Evolutionary conservation across 2,888 invertebrate species (phyloP).

Genomic region (Apotomis turbidana): DNA sequence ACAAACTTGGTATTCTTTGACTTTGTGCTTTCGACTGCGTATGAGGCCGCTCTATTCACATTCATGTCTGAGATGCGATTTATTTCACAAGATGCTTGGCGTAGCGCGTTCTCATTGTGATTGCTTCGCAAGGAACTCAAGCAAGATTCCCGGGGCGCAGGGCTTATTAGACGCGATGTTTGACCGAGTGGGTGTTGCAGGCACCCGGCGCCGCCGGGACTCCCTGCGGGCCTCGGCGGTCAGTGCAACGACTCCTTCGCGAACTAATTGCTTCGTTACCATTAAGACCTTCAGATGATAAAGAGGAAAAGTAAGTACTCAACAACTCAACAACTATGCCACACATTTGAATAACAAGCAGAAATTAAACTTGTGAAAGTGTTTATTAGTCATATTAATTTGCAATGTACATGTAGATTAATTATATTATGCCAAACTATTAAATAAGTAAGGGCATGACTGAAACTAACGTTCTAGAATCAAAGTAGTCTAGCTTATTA

Average conservation of each 20-base stretch:
- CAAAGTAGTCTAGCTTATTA: too few relatives aligned
- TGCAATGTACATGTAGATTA: too few relatives aligned
- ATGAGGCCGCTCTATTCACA: too few relatives aligned
- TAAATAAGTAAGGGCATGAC: too few relatives aligned
- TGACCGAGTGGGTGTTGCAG: conserved; percentile 18
- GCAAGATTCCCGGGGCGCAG: background rate
- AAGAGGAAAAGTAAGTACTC: conserved; percentile 1
- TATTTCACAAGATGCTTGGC: too few relatives aligned
- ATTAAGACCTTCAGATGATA: conserved; percentile 14
- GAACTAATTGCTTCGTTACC: conserved; percentile 31
- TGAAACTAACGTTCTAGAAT: too few relatives aligned
- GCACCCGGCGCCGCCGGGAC: background rate
- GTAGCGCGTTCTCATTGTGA: too few relatives aligned
- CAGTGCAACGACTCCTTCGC: conserved; percentile 14
- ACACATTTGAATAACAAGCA: background rate
- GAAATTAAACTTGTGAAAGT: background rate
- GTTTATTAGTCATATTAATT: background rate
- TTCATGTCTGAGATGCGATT: too few relatives aligned
- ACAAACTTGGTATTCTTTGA: too few relatives aligned
- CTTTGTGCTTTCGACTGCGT: too few relatives aligned
- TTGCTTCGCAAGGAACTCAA: too few relatives aligned
- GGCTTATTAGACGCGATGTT: conserved; percentile 1
- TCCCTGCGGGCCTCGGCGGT: conserved; percentile 3
- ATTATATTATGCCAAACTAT: too few relatives aligned
- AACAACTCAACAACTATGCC: background rate